These are phyloP conservation scores for Ichneumon xanthorius DNA, from an alignment of 2,888 invertebrate species.

Conservation along the genomic window DNA sequence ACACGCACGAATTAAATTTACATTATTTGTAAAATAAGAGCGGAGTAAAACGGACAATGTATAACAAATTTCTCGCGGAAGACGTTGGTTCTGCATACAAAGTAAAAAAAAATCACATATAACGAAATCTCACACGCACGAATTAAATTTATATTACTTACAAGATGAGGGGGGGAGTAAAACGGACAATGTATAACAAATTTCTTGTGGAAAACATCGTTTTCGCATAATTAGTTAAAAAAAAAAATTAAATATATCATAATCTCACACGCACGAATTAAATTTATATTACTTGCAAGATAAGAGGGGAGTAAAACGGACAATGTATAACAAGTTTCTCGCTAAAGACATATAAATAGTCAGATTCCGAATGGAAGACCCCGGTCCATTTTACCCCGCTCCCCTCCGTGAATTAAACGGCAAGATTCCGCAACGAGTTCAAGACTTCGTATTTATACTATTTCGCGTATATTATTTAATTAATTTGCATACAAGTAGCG, in stretches of 20 bases:
- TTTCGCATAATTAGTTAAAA: not conserved
- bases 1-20: too few species aligned
- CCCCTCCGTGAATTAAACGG: not conserved
- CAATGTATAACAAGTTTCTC: too few species aligned
- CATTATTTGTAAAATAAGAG: too few species aligned
- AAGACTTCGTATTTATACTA: constrained; percentile 6
- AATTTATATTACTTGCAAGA: too few species aligned
- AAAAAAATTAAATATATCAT: not conserved
- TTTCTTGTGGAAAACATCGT: too few species aligned
- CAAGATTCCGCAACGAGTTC: not conserved
- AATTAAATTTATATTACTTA: not conserved
- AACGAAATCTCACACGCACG: not conserved
- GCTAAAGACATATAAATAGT: not conserved
- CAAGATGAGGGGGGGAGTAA: too few species aligned
- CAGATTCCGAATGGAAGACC: not conserved
- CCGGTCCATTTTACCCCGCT: not conserved
- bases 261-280: not conserved
- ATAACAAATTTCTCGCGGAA: not conserved
- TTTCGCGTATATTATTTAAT: not conserved
- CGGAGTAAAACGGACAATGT: too few species aligned
- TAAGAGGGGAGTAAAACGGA: too few species aligned
- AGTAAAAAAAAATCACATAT: not conserved
- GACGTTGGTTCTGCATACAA: not conserved
- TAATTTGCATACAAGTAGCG: constrained; percentile 10
- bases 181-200: too few species aligned